Evolutionary conservation across 2,113 vertebrate genomes (phyloP).

Genomic region (rabbit (Oryctolagus cuniculus)): DNA sequence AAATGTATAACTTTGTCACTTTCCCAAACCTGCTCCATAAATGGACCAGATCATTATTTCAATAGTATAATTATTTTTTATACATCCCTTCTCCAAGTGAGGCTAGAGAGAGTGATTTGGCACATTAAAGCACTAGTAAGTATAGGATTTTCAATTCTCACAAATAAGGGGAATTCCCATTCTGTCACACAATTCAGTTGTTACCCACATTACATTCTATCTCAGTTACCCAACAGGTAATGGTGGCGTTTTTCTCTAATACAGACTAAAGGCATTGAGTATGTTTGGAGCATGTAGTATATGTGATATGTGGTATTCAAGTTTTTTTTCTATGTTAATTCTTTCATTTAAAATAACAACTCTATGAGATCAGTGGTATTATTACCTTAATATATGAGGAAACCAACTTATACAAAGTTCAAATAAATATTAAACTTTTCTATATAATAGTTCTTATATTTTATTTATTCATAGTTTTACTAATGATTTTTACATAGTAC

Average conservation of each 20-base stretch:
- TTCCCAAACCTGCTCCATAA: background rate
- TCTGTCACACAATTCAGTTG: background rate
- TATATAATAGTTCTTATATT: background rate
- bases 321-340: background rate
- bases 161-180: background rate
- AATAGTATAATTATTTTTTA: too few species aligned
- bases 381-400: background rate
- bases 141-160: background rate
- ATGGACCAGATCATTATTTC: too few species aligned
- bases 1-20: background rate
- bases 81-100: too few species aligned
- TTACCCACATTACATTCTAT: background rate
- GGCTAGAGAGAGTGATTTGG: too few species aligned
- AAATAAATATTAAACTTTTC: background rate
- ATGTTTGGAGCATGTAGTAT: background rate
- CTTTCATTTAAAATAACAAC: background rate
- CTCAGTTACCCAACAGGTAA: background rate
- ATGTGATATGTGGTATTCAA: background rate
- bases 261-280: background rate
- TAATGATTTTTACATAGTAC: background rate
- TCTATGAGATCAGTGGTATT: background rate
- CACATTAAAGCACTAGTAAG: too few species aligned
- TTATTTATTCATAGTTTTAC: slow-evolving; percentile 20
- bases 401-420: background rate
- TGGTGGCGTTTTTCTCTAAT: background rate